Conservation (phyloP, 2,888 invertebrate genomes). For the Lasiommata megera region DNA sequence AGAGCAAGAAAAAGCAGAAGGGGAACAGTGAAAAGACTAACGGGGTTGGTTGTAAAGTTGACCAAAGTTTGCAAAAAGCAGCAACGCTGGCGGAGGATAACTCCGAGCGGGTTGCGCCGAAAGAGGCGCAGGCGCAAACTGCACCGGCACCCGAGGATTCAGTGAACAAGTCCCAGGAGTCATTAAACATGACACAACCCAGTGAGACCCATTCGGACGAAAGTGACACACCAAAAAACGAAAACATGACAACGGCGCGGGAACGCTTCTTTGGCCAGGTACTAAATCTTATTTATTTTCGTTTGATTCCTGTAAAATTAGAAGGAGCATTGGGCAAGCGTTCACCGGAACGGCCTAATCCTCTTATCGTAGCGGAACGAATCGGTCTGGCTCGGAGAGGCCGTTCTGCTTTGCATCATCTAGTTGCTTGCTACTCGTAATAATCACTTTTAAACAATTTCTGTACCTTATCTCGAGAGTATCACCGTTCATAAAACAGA, state of each 20-base stretch:
- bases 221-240: slow-evolving; percentile 51
- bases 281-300: slow-evolving; percentile 31
- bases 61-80: slow-evolving; percentile 58
- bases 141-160: slow-evolving; percentile 40
- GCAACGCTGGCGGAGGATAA: slow-evolving; percentile 65
- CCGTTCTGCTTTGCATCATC: slow-evolving; percentile 66
- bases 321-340: slow-evolving; percentile 46
- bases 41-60: slow-evolving; percentile 61
- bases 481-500: slow-evolving; percentile 49
- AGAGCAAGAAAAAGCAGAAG: slow-evolving; percentile 42
- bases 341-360: slow-evolving; percentile 58
- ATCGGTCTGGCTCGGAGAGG: slow-evolving; percentile 47
- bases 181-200: slow-evolving; percentile 33
- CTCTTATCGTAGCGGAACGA: slow-evolving; percentile 70
- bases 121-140: slow-evolving; percentile 50
- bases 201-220: slow-evolving; percentile 41
- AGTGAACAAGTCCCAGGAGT: slow-evolving; percentile 36
- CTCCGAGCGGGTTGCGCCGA: slow-evolving; percentile 57
- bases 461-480: slow-evolving; percentile 36
- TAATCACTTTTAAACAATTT: slow-evolving; percentile 50
- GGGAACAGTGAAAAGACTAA: slow-evolving; percentile 56
- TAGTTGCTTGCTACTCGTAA: slow-evolving; percentile 47
- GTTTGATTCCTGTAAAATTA: slow-evolving; percentile 31
- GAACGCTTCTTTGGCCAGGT: slow-evolving; percentile 76
- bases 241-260: slow-evolving; percentile 68